Conservation (phyloP, 2,113 vertebrate genomes). For the Ahaetulla prasina region DNA sequence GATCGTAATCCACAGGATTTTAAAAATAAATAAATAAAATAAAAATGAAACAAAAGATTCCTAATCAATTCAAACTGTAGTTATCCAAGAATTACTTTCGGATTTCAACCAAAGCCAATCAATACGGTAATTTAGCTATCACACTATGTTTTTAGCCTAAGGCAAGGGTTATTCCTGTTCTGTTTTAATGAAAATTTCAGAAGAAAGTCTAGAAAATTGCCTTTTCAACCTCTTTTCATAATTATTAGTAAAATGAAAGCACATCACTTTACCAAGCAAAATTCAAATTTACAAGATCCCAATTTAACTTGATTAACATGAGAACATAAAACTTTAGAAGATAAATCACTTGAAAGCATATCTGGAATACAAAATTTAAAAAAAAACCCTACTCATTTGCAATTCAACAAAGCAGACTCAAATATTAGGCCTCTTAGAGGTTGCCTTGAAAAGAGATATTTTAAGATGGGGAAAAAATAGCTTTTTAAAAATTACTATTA, state of each 20-base stretch:
- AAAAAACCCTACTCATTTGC: neutral
- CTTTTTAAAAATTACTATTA: neutral
- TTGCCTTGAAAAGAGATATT: neutral
- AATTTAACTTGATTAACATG: neutral
- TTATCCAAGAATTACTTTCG: constrained; percentile 39
- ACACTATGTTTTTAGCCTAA: constrained; percentile 9
- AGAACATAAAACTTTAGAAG: constrained; percentile 13
- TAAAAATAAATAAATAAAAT: too few species aligned
- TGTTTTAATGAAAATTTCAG: constrained; percentile 38
- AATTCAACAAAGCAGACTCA: neutral
- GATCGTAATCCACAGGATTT: neutral
- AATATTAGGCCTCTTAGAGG: neutral
- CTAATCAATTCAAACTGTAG: constrained; percentile 38
- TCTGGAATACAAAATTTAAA: neutral
- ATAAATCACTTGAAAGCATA: neutral
- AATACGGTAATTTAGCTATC: constrained; percentile 18
- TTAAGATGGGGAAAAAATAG: neutral
- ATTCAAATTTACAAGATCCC: constrained; percentile 4
- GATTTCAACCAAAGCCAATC: constrained; percentile 14
- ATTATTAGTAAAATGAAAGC: constrained; percentile 3
- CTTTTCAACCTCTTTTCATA: constrained; percentile 15
- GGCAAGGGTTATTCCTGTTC: constrained; percentile 20
- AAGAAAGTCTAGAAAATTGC: constrained; percentile 20
- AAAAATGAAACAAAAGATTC: neutral
- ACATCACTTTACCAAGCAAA: neutral